Evolutionary conservation across 2,888 invertebrate genomes (phyloP).

Genomic region (Pilophorus perplexus): DNA sequence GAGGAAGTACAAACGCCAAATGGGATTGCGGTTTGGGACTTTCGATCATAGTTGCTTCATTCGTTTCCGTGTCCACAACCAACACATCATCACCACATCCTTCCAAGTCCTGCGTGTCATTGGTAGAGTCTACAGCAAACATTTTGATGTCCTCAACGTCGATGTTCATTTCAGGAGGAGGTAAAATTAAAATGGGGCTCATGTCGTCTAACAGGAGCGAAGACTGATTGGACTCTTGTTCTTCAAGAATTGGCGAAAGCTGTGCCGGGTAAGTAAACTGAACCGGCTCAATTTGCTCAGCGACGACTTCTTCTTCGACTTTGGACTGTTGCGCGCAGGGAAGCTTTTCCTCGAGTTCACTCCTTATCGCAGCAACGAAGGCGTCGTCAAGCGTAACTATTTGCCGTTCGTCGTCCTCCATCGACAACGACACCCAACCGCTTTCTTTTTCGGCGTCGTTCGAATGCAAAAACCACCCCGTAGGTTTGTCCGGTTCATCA

Average conservation of each 20-base stretch:
- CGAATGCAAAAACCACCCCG: slow-evolving; percentile 49
- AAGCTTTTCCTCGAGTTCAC: slow-evolving; percentile 67
- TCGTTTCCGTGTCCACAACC: slow-evolving; percentile 56
- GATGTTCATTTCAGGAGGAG: slow-evolving; percentile 42
- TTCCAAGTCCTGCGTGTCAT: slow-evolving; percentile 41
- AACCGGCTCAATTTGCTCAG: slow-evolving; percentile 47
- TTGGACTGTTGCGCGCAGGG: slow-evolving; percentile 55
- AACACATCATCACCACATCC: slow-evolving; percentile 56
- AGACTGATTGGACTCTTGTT: slow-evolving; percentile 53
- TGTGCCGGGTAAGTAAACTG: slow-evolving; percentile 59
- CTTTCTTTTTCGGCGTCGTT: slow-evolving; percentile 50
- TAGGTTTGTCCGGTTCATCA: slow-evolving; percentile 32
- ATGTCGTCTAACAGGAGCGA: slow-evolving; percentile 47
- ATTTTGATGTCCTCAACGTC: slow-evolving; percentile 47
- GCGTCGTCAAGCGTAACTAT: slow-evolving; percentile 64
- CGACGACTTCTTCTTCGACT: slow-evolving; percentile 50
- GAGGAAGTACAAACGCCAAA: slow-evolving; percentile 49
- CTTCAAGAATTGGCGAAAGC: slow-evolving; percentile 63
- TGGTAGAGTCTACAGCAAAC: slow-evolving; percentile 23
- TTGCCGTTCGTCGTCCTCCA: slow-evolving; percentile 53
- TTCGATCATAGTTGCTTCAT: slow-evolving; percentile 55
- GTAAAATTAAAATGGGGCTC: slow-evolving; percentile 49
- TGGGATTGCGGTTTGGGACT: slow-evolving; percentile 49
- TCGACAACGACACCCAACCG: slow-evolving; percentile 55
- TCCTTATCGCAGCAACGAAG: slow-evolving; percentile 67